Evolutionary conservation across 2,797 vertebrate species (phyloP), one percentile per base, ranked within the genome.

Genomic region (Adelosebastes latens): DNA sequence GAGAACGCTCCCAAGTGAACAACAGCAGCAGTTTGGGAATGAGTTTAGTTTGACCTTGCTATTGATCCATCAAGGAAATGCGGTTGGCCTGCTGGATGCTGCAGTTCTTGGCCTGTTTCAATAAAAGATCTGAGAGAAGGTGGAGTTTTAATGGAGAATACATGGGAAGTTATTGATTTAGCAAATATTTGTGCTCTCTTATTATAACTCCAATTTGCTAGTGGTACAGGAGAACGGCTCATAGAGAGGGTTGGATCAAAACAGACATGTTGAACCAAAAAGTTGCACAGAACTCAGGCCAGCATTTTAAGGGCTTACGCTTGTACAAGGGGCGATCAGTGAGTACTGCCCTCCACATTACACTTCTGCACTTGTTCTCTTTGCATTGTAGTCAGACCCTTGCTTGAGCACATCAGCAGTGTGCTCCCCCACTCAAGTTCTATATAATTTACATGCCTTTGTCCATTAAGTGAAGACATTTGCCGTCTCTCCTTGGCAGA

Each of bases 1-100:
- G 49, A 69, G 60, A 89, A 87, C 3, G 13, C 70, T 82, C 75
- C 73, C 71, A 74, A 64, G 68, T 85, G 76, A 86, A 72, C 85
- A 74, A 65, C 80, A 72, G 79, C 72, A 81, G 79, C 79, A 77
- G 82, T 87, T 89, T 90, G 74, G 59, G 68, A 89, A 81, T 75
- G 69, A 85, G 80, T 86, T 77, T 70, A 18, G 8, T 83, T 90
- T 86, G 80, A 90, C 82, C 90, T 89, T 82, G 80, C 72, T 80
- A 49, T 86, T 85, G 77, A 81, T 90, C 73, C 77, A 69, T 34
- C 34, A 14, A 76, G 72, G 76, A 88, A 87, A 80, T 78, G 72
- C 81, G 42, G 55, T 81, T 52, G 29, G 67, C 68, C 66, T 75
- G 62, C 56, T 76, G 56, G 66, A 79, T 32, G 22, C 24, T 1